These are phyloP conservation scores for Nymphicus hollandicus DNA, from an alignment of 2,113 vertebrate species.

Conservation along the genomic window DNA sequence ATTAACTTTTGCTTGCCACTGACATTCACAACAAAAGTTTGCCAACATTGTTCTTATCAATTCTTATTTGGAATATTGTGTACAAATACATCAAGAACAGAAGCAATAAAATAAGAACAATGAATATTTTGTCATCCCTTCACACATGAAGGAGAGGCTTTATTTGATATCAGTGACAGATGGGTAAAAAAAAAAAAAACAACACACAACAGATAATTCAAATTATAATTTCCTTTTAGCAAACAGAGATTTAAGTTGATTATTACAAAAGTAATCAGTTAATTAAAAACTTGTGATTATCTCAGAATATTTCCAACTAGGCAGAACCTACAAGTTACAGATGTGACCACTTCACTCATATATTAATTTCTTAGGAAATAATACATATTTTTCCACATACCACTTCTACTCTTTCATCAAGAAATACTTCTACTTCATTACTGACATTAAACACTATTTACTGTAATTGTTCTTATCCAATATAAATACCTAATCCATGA, in stretches of 20 bases:
- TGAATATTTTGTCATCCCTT: background rate
- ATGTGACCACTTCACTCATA: background rate
- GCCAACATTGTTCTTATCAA: background rate
- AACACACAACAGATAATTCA: background rate
- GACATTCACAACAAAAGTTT: background rate
- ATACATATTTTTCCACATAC: background rate
- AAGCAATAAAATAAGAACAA: background rate
- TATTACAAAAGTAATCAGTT: background rate
- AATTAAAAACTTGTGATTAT: background rate
- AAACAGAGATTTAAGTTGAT: background rate
- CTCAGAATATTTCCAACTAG: background rate
- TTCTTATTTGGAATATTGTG: background rate
- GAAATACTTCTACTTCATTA: conserved; percentile 1
- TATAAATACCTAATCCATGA: conserved; percentile 20
- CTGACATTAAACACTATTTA: background rate
- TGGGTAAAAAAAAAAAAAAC: background rate
- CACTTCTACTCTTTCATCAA: conserved; percentile 11
- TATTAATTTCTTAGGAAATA: background rate
- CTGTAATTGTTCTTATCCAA: background rate
- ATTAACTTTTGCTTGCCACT: background rate
- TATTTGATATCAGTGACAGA: background rate
- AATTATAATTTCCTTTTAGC: background rate
- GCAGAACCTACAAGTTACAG: background rate
- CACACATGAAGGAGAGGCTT: background rate
- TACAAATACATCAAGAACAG: background rate